A percentile compares a stretch with the other conserved stretches of the same genome.
phyloP scores from a whole-genome alignment of 2,888 invertebrate genomes.

The Cyclophora punctaria region DNA sequence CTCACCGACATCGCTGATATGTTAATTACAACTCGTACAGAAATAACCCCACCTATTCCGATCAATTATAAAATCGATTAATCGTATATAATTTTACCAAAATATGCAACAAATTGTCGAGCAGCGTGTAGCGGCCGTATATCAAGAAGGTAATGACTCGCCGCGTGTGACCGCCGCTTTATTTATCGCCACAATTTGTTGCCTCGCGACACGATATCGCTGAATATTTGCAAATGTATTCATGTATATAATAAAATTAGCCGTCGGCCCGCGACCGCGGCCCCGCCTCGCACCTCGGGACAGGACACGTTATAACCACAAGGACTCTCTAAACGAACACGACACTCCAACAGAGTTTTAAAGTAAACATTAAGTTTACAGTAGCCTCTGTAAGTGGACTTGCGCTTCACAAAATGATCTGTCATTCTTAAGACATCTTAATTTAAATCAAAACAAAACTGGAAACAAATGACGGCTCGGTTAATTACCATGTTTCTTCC shows the following conservation, averaged over 20 bases:
- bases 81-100: constrained; percentile 12
- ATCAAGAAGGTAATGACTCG: constrained; percentile 59
- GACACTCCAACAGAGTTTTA: not conserved
- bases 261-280: not conserved
- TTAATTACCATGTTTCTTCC: no score
- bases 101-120: constrained; percentile 21
- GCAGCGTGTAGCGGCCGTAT: constrained; percentile 35
- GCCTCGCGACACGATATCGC: constrained; percentile 42
- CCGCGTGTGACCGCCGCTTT: constrained; percentile 60
- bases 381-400: no score
- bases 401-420: no score
- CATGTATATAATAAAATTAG: not conserved
- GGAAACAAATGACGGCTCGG: no score
- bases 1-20: not conserved
- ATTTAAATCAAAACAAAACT: no score
- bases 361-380: not conserved
- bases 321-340: not conserved
- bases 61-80: constrained; percentile 2
- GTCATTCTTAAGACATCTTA: no score
- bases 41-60: not conserved
- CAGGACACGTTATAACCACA: not conserved
- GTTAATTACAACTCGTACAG: not conserved
- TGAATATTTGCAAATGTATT: not conserved
- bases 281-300: not conserved
- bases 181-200: constrained; percentile 62